Conservation (phyloP, 2,888 invertebrate genomes). For the Phymatocera aterrima region DNA sequence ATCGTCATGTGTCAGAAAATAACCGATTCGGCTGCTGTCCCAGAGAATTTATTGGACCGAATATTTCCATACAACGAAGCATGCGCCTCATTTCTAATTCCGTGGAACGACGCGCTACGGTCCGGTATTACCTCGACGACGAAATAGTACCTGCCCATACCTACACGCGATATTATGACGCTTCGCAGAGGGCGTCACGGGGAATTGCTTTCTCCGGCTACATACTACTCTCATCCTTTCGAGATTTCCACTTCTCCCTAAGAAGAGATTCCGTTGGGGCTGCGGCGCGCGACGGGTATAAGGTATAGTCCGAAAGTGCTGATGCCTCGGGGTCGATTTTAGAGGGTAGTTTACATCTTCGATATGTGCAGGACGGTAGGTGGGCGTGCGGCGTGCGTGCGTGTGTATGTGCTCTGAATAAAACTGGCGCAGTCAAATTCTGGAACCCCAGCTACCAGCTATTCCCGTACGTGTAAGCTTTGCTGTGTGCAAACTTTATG, state of each 20-base stretch:
- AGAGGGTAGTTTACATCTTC: conserved; percentile 42
- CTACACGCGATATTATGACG: too few relatives aligned
- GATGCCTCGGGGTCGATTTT: conserved; percentile 36
- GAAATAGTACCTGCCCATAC: too few relatives aligned
- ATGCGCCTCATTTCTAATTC: too few relatives aligned
- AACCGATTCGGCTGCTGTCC: too few relatives aligned
- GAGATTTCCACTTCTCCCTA: conserved; percentile 6
- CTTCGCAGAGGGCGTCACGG: too few relatives aligned
- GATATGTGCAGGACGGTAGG: conserved; percentile 14
- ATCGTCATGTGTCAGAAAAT: too few relatives aligned
- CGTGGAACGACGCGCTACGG: too few relatives aligned
- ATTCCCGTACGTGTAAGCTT: neutral
- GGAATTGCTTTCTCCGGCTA: too few relatives aligned
- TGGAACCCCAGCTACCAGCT: neutral
- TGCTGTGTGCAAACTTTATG: conserved; percentile 33
- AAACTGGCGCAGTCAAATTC: conserved; percentile 40
- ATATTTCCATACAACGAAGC: too few relatives aligned
- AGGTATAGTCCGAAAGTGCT: conserved; percentile 25
- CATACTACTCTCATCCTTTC: neutral
- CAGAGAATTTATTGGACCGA: too few relatives aligned
- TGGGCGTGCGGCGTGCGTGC: neutral
- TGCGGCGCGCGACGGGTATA: neutral
- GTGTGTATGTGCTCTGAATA: conserved; percentile 25
- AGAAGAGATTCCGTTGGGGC: neutral
- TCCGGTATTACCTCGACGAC: too few relatives aligned